A percentile compares a stretch with the other conserved stretches of the same genome.
Conservation (phyloP, 1,140 invertebrate species). For the Phenacoccus solenopsis region DNA sequence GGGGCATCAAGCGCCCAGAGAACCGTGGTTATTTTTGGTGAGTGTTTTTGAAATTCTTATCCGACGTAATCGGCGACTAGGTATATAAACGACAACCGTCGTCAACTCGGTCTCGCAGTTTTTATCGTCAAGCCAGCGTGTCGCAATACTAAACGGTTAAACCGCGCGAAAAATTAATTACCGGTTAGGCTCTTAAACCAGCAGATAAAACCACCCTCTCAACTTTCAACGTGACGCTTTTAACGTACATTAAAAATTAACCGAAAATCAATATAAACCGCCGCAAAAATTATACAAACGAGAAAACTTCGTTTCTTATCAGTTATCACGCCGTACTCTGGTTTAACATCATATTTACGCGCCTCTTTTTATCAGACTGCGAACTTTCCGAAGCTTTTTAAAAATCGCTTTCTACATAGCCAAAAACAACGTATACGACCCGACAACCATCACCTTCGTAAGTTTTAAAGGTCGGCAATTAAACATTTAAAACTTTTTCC, state of each 20-base stretch:
- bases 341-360: neutral
- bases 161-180: neutral
- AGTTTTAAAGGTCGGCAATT: too few relatives aligned
- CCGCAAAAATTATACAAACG: neutral
- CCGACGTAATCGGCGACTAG: too few relatives aligned
- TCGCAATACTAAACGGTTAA: neutral
- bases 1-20: neutral
- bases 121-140: neutral
- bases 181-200: neutral
- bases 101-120: too few relatives aligned
- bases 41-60: too few relatives aligned
- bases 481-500: too few relatives aligned
- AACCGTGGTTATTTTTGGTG: neutral
- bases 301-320: neutral
- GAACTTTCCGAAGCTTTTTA: too few relatives aligned
- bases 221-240: neutral
- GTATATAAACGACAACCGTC: too few relatives aligned
- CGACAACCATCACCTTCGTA: too few relatives aligned
- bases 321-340: neutral
- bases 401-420: too few relatives aligned
- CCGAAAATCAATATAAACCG: neutral
- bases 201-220: neutral
- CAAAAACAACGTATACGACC: too few relatives aligned
- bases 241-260: neutral
- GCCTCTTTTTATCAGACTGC: too few relatives aligned